Evolutionary conservation across 2,113 vertebrate species (phyloP).

Genomic region (Halcyon senegalensis): DNA sequence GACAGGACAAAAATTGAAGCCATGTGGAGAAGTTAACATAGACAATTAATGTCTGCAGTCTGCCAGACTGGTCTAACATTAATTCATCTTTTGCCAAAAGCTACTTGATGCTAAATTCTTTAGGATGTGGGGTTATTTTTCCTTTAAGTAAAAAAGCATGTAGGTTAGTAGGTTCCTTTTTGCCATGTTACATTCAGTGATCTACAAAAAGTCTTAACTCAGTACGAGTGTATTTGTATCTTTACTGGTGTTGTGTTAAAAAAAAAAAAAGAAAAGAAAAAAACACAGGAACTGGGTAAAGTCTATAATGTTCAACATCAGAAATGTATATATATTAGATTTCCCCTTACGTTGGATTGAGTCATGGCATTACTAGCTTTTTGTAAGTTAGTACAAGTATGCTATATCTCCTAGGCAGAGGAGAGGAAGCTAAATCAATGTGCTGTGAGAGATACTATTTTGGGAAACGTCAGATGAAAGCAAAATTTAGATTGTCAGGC

Average conservation of each 20-base stretch:
- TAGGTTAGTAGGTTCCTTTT: not conserved
- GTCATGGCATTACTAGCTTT: not conserved
- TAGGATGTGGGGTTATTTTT: not conserved
- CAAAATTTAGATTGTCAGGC: constrained; percentile 19
- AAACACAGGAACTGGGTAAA: not conserved
- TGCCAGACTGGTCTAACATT: not conserved
- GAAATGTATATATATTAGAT: not conserved
- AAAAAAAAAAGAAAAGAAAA: not conserved
- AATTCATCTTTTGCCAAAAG: not conserved
- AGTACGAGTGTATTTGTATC: not conserved
- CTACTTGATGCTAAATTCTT: not conserved
- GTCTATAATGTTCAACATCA: not conserved
- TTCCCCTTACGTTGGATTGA: not conserved
- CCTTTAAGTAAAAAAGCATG: not conserved
- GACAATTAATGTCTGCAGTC: not conserved
- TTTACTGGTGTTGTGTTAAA: not conserved
- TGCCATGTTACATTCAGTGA: not conserved
- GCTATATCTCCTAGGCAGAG: not conserved
- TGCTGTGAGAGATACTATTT: constrained; percentile 14
- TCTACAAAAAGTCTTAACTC: not conserved
- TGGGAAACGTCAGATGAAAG: not conserved
- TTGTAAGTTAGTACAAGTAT: not conserved
- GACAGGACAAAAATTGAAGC: not conserved
- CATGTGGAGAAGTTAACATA: not conserved
- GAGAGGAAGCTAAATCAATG: not conserved